Conservation (phyloP, 2,888 invertebrate species). For the Tromatobia lineatoria region DNA sequence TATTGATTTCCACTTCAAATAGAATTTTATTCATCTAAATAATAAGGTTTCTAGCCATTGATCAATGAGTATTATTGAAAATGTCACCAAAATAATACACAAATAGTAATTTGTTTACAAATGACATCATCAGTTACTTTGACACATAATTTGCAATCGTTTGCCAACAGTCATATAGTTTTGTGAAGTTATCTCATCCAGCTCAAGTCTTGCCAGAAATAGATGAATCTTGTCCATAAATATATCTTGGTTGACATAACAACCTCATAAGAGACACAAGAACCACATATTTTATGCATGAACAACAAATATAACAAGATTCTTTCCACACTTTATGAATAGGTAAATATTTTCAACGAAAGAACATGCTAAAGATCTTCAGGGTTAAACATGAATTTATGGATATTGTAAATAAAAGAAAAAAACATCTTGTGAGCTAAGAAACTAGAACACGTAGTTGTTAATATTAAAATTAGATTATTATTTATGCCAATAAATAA, state of each 20-base stretch:
- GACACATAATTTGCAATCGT: background rate
- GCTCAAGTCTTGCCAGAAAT: background rate
- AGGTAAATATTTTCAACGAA: background rate
- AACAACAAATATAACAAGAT: background rate
- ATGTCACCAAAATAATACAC: background rate
- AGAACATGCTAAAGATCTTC: background rate
- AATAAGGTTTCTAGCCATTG: background rate
- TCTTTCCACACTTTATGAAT: background rate
- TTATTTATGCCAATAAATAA: too few relatives aligned
- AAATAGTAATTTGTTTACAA: background rate
- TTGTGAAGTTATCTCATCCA: background rate
- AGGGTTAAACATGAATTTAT: background rate
- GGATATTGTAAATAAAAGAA: background rate
- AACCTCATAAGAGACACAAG: background rate
- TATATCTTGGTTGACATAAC: background rate
- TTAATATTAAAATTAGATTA: too few relatives aligned
- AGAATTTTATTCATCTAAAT: background rate
- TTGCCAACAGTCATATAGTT: background rate
- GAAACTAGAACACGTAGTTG: too few relatives aligned
- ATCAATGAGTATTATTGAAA: background rate
- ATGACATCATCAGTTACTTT: background rate
- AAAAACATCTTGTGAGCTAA: background rate
- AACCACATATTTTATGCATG: background rate
- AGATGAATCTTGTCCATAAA: conserved; percentile 3
- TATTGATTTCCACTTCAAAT: background rate